Evolutionary conservation across 1,140 invertebrate genomes (phyloP).

Genomic region (Drosophila bifasciata): DNA sequence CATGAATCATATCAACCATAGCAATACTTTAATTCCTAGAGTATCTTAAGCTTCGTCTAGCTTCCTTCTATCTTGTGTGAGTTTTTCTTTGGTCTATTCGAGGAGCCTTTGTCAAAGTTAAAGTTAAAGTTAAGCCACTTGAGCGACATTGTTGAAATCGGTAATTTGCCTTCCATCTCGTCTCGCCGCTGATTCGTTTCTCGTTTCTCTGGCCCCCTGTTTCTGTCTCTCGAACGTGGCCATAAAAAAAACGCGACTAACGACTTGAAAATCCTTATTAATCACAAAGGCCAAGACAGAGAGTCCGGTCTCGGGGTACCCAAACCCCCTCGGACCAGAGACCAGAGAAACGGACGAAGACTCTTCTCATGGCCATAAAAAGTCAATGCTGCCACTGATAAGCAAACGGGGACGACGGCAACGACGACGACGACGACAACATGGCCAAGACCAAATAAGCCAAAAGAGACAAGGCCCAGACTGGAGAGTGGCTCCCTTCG

Average conservation of each 20-base stretch:
- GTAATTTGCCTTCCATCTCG: slow-evolving; percentile 73
- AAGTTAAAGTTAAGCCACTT: slow-evolving; percentile 77
- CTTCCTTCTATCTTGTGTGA: too few relatives aligned
- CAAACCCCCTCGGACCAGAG: too few relatives aligned
- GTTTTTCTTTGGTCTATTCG: too few relatives aligned
- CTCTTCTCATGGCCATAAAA: slow-evolving; percentile 68
- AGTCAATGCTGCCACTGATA: slow-evolving; percentile 76
- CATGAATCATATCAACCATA: too few relatives aligned
- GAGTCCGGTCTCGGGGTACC: slow-evolving; percentile 20
- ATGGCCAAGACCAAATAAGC: slow-evolving; percentile 71
- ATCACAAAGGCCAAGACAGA: slow-evolving; percentile 63
- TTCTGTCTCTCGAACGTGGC: slow-evolving; percentile 35
- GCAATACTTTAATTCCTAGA: too few relatives aligned
- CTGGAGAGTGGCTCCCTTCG: slow-evolving; percentile 17
- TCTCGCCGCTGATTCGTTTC: slow-evolving; percentile 23
- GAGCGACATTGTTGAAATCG: slow-evolving; percentile 81
- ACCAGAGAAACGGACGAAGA: too few relatives aligned
- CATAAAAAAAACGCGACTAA: slow-evolving; percentile 61
- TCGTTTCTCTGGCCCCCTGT: neutral
- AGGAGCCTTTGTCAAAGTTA: slow-evolving; percentile 69
- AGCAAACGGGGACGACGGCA: slow-evolving; percentile 56
- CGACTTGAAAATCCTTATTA: slow-evolving; percentile 83
- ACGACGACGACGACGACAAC: slow-evolving; percentile 37
- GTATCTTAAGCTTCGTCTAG: too few relatives aligned
- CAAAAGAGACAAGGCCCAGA: slow-evolving; percentile 44